phyloP scores from a whole-genome alignment of 2,888 invertebrate species.

The Cylloceria caligata region DNA sequence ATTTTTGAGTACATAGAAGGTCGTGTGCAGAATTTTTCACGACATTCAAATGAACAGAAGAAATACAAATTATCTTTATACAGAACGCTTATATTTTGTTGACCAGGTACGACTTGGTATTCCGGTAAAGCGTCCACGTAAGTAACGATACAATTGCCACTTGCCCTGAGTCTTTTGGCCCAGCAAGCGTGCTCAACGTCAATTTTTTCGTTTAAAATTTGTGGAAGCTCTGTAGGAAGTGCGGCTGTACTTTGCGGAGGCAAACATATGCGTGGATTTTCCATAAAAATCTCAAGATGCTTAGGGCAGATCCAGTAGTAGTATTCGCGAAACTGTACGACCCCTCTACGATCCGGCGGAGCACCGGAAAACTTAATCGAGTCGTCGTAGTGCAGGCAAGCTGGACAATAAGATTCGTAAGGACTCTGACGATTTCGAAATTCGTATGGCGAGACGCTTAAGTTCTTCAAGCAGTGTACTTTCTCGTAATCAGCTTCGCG shows the following conservation, averaged over 20 bases:
- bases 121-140: conserved; percentile 86
- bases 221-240: conserved; percentile 86
- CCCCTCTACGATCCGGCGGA: conserved; percentile 86
- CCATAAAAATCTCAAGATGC: conserved; percentile 85
- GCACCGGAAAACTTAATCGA: conserved; percentile 83
- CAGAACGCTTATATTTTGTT: conserved; percentile 84
- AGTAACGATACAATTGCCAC: conserved; percentile 88
- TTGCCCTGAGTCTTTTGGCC: conserved; percentile 84
- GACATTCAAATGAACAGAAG: conserved; percentile 86
- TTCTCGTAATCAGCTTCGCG: conserved; percentile 84
- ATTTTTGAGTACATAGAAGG: conserved; percentile 86
- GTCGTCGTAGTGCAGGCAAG: conserved; percentile 85
- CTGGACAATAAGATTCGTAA: conserved; percentile 87
- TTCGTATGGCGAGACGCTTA: conserved; percentile 87
- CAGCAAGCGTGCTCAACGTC: conserved; percentile 83
- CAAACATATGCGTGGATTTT: conserved; percentile 84
- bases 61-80: conserved; percentile 86
- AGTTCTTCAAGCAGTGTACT: conserved; percentile 85
- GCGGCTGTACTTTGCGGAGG: conserved; percentile 78
- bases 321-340: conserved; percentile 86
- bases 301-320: conserved; percentile 88
- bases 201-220: conserved; percentile 74
- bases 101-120: conserved; percentile 85
- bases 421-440: conserved; percentile 85
- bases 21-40: conserved; percentile 85